phyloP scores from a whole-genome alignment of 1,140 invertebrate species.

The Zaprionus inermis region DNA sequence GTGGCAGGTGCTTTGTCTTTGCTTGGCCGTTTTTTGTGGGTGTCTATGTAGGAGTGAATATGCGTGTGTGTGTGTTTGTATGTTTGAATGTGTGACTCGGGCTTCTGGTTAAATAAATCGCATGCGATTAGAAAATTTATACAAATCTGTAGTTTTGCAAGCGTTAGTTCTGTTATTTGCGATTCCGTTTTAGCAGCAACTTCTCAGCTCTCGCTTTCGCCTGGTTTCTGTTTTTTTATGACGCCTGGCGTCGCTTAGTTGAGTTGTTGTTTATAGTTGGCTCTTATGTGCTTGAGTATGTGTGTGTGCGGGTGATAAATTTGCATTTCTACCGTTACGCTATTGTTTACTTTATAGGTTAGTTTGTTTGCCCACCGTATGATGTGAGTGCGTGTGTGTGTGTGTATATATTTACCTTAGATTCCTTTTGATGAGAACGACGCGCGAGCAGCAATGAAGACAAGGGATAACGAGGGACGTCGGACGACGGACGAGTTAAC shows the following conservation, averaged over 20 bases:
- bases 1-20: slow-evolving; percentile 28
- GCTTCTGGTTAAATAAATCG: slow-evolving; percentile 73
- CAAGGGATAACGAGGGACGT: background rate
- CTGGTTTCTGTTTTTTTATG: slow-evolving; percentile 47
- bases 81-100: slow-evolving; percentile 33
- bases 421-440: slow-evolving; percentile 60
- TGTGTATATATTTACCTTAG: slow-evolving; percentile 66
- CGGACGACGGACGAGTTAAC: slow-evolving; percentile 61
- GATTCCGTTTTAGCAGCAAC: slow-evolving; percentile 41
- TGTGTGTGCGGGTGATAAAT: slow-evolving; percentile 57
- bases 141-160: slow-evolving; percentile 48
- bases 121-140: slow-evolving; percentile 75
- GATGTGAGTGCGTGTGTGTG: slow-evolving; percentile 7
- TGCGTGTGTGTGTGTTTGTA: slow-evolving; percentile 26
- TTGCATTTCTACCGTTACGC: slow-evolving; percentile 75
- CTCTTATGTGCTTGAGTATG: slow-evolving; percentile 20
- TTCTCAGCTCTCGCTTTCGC: slow-evolving; percentile 23
- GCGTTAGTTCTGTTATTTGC: slow-evolving; percentile 42
- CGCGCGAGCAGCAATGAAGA: background rate
- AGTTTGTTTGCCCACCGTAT: slow-evolving; percentile 63
- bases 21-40: background rate
- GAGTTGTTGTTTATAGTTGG: slow-evolving; percentile 75
- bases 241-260: slow-evolving; percentile 57
- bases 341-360: slow-evolving; percentile 80
- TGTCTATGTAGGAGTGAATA: slow-evolving; percentile 14